These are phyloP conservation scores for Heliconius congener DNA, from an alignment of 1,140 invertebrate genomes.

Conservation along the genomic window DNA sequence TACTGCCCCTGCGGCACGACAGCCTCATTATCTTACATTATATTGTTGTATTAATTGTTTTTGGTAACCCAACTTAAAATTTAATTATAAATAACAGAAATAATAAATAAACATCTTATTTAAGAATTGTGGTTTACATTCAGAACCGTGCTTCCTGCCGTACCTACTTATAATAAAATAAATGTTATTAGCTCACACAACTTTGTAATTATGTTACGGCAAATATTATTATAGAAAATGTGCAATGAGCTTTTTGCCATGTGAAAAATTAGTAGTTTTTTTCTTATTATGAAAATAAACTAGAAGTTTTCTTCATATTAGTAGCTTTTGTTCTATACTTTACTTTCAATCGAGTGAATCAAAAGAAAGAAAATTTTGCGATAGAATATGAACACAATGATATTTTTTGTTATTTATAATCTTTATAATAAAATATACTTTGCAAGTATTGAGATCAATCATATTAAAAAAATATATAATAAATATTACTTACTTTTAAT, in stretches of 20 bases:
- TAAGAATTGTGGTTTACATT: neutral
- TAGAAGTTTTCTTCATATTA: too few relatives aligned
- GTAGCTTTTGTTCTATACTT: too few relatives aligned
- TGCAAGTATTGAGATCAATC: too few relatives aligned
- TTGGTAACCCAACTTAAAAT: neutral
- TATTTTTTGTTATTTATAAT: too few relatives aligned
- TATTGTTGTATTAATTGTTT: neutral
- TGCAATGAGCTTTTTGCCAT: conserved; percentile 1
- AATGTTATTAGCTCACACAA: conserved; percentile 3
- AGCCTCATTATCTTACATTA: too few relatives aligned
- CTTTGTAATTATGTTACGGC: neutral
- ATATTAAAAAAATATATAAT: too few relatives aligned
- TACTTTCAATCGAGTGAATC: too few relatives aligned
- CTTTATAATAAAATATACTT: too few relatives aligned
- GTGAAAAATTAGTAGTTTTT: conserved; percentile 14
- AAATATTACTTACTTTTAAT: too few relatives aligned
- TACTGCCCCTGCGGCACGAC: too few relatives aligned
- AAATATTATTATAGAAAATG: conserved; percentile 5
- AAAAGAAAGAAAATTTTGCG: too few relatives aligned
- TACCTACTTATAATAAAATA: neutral
- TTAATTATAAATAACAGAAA: neutral
- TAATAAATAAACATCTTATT: neutral
- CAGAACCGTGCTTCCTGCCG: neutral
- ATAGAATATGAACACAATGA: too few relatives aligned
- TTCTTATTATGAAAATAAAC: neutral